phyloP scores from a whole-genome alignment of 1,140 invertebrate genomes.

The Achroia grisella region DNA sequence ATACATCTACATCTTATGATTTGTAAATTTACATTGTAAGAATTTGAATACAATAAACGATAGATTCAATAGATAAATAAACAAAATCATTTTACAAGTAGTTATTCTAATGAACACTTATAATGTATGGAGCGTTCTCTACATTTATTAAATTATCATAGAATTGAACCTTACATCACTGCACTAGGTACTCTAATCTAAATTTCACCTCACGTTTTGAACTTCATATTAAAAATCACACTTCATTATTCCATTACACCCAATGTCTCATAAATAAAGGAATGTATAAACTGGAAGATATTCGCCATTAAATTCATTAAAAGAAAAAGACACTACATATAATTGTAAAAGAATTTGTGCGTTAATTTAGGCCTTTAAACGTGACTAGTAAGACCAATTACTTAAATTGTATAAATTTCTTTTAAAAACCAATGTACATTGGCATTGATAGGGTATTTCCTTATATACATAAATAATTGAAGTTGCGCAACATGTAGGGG shows the following conservation, averaged over 20 bases:
- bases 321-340: constrained; percentile 11
- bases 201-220: constrained; percentile 44
- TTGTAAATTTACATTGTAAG: constrained; percentile 52
- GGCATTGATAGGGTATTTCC: too few relatives aligned
- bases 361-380: constrained; percentile 56
- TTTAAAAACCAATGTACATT: not conserved
- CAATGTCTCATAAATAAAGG: constrained; percentile 33
- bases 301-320: constrained; percentile 27
- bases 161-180: constrained; percentile 54
- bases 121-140: constrained; percentile 53
- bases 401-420: constrained; percentile 2
- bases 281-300: constrained; percentile 63
- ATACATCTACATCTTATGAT: constrained; percentile 51
- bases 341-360: constrained; percentile 44
- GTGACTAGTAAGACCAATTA: constrained; percentile 67
- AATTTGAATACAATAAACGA: constrained; percentile 57
- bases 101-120: constrained; percentile 70
- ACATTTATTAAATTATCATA: constrained; percentile 42
- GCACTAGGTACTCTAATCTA: constrained; percentile 34
- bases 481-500: too few relatives aligned
- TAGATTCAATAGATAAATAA: constrained; percentile 59
- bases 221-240: constrained; percentile 59
- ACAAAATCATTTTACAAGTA: constrained; percentile 59
- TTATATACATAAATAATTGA: too few relatives aligned
- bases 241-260: constrained; percentile 18